Evolutionary conservation across 1,140 invertebrate species (phyloP), one percentile per base, ranked within the genome.

Genomic region (Psix sp.): DNA sequence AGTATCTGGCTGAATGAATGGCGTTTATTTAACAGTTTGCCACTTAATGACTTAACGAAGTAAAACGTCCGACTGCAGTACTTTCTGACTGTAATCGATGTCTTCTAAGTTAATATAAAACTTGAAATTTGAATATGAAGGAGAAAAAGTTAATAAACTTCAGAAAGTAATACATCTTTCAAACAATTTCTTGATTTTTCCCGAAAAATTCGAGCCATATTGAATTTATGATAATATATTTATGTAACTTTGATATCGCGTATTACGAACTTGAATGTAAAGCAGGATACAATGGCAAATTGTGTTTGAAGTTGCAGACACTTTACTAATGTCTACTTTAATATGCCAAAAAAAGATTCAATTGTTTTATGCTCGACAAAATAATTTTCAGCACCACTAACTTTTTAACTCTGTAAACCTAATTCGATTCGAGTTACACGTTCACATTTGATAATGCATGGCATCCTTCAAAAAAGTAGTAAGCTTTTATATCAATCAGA

Each of bases 31-130:
- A 51, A 49, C 20, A 59, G 39, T 38, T 45, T 43, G 46, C 38
- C 39, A 59, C 54, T 68, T 59, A 68, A 68, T 68, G 46, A 68
- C 29, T 26, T 60, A 46, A 70, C 46, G 11, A 33, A 60, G 59
- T 60, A 70, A 59, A 51, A 52, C 45, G 43, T 16, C 36, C 42
- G n/a, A 39, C 26, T 42, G 40, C 26, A 33, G 36, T 48, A 52
- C 26, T 18, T 70, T 56, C 48, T 13, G 48, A n/a, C n/a, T n/a
- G n/a, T n/a, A n/a, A n/a, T n/a, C n/a, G n/a, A n/a, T n/a, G n/a
- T n/a, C n/a, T n/a, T n/a, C n/a, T n/a, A n/a, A n/a, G n/a, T n/a
- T n/a, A n/a, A n/a, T n/a, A n/a, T n/a, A n/a, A n/a, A n/a, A n/a
- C n/a, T n/a, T n/a, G n/a, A n/a, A n/a, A n/a, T n/a, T n/a, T n/a